These are phyloP conservation scores for Mythimna ferrago DNA, from an alignment of 2,888 invertebrate genomes.

Conservation along the genomic window DNA sequence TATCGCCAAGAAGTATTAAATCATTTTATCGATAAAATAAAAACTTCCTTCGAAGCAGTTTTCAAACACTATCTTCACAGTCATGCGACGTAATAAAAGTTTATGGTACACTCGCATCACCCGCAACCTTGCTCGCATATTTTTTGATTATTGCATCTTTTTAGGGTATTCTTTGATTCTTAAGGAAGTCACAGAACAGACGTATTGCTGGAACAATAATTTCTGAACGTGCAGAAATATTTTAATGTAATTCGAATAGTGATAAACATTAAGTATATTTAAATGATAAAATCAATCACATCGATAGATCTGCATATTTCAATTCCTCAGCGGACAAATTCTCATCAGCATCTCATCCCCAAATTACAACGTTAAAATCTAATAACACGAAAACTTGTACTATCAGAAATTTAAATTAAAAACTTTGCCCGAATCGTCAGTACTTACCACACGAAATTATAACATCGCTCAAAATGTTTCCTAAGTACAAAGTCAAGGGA, in stretches of 20 bases:
- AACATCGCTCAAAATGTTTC: constrained; percentile 61
- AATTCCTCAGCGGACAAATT: neutral
- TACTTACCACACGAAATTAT: constrained; percentile 60
- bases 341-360: constrained; percentile 13
- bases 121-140: constrained; percentile 36
- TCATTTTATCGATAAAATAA: constrained; percentile 65
- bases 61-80: constrained; percentile 65
- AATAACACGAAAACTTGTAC: constrained; percentile 55
- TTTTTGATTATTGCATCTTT: constrained; percentile 39
- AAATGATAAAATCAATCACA: too few relatives aligned
- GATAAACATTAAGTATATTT: neutral
- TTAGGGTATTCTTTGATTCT: constrained; percentile 6
- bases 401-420: constrained; percentile 59
- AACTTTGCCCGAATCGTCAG: constrained; percentile 49
- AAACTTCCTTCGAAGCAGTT: constrained; percentile 56
- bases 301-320: neutral
- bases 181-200: neutral
- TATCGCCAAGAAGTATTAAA: constrained; percentile 49
- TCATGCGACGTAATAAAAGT: constrained; percentile 60
- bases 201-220: neutral
- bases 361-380: constrained; percentile 36
- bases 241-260: neutral
- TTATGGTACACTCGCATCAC: constrained; percentile 52
- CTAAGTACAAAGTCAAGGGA: constrained; percentile 61
- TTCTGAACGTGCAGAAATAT: neutral